Conservation (phyloP, 2,797 vertebrate species). For the Ibycter americanus region DNA sequence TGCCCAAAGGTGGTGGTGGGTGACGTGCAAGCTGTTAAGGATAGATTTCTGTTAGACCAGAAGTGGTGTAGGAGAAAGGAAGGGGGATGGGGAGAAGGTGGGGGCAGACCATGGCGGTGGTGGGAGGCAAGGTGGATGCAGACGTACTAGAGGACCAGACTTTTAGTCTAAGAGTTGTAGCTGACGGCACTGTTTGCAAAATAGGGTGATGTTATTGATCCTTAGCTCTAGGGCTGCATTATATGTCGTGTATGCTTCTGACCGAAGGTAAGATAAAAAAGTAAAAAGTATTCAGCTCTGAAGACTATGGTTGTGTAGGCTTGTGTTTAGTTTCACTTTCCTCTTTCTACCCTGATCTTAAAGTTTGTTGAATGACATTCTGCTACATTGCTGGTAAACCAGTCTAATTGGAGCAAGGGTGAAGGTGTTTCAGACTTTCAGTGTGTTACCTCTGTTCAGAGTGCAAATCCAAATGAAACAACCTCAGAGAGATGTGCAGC, state of each 20-base stretch:
- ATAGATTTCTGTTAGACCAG: background rate
- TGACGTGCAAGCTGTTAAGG: background rate
- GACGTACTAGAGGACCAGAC: background rate
- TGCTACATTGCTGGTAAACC: background rate
- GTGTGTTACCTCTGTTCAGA: background rate
- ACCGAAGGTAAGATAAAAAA: background rate
- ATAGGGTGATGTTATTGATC: accelerated
- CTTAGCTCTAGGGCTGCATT: accelerated
- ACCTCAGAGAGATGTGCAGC: background rate
- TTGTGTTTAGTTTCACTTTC: background rate
- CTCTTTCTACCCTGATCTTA: background rate
- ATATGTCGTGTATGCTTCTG: accelerated
- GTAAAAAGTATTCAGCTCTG: background rate
- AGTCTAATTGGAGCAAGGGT: background rate
- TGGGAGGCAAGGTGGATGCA: background rate
- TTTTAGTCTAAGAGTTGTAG: background rate
- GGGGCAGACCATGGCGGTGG: too few species aligned
- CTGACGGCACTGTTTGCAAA: accelerated
- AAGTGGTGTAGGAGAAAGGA: background rate
- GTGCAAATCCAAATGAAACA: background rate
- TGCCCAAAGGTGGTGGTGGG: background rate
- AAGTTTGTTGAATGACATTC: background rate
- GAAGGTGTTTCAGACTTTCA: background rate
- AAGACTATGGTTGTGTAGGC: background rate
- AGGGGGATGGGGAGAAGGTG: background rate